Evolutionary conservation across 2,797 vertebrate species (phyloP), one percentile per base, ranked within the genome.

Genomic region (Mastacembelus armatus): DNA sequence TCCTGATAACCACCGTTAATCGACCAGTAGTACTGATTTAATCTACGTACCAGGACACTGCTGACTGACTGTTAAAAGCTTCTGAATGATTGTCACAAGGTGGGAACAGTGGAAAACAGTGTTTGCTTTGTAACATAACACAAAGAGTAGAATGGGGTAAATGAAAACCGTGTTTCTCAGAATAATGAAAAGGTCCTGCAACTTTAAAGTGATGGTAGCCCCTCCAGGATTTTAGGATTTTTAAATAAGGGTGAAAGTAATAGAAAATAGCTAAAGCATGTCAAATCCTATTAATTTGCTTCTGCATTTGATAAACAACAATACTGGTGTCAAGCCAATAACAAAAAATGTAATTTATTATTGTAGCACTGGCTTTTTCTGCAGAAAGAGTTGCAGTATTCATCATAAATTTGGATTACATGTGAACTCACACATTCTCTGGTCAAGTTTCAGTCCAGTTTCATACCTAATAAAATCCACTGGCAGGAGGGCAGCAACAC

Each of bases 61-160:
- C n/a, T n/a, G n/a, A n/a, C n/a, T n/a, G n/a, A n/a, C n/a, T n/a
- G n/a, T n/a, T n/a, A n/a, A n/a, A n/a, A n/a, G n/a, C n/a, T n/a
- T n/a, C n/a, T n/a, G n/a, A n/a, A n/a, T n/a, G 54, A 77, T 19
- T 3, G 48, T 80, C 60, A 74, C 61, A 62, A 30, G 56, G n/a
- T 12, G 8, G 14, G 12, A n/a, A 54, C 50, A 16, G n/a, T 21
- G 16, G 39, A n/a, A 35, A 42, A 48, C 14, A 44, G 18, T 9
- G 21, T 57, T 66, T 66, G 45, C 33, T 39, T 47, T 71, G n/a
- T 40, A 79, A n/a, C 74, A 85, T 80, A 66, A 86, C 38, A 84
- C 16, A 79, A 50, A 24, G 32, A 42, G 18, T 21, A 33, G 14
- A 9, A 22, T 16, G 24, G 56, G 45, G 49, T 51, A 5, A 51